Conservation (phyloP, 1,140 invertebrate genomes). For the Eurosta solidaginis region DNA sequence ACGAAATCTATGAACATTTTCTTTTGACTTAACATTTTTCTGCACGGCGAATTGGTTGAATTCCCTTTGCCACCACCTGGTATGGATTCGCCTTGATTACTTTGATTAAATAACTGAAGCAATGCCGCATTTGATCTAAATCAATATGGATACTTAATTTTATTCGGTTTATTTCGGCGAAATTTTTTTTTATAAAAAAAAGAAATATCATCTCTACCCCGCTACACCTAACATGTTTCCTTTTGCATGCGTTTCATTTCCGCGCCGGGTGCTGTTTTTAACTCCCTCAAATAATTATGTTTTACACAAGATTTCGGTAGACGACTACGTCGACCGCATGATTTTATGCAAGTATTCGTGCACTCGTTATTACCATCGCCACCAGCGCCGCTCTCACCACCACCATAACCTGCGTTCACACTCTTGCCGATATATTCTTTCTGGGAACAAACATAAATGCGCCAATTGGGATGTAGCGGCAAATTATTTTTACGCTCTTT, state of each 20-base stretch:
- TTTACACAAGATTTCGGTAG: not conserved
- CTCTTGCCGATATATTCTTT: slow-evolving; percentile 37
- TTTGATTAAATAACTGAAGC: too few species aligned
- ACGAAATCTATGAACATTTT: too few species aligned
- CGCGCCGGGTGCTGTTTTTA: not conserved
- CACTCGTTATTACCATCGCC: too few species aligned
- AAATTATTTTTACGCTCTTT: slow-evolving; percentile 41
- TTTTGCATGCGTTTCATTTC: not conserved
- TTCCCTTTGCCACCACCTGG: too few species aligned
- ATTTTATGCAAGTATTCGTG: not conserved
- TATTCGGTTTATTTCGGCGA: too few species aligned
- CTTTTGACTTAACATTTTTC: too few species aligned
- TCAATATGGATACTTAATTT: too few species aligned
- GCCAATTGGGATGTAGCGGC: slow-evolving; percentile 51
- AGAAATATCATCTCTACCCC: not conserved
- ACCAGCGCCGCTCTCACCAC: too few species aligned
- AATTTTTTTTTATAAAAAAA: not conserved
- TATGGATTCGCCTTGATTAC: too few species aligned
- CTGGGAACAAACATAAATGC: slow-evolving; percentile 42
- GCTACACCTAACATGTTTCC: not conserved
- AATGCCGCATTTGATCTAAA: too few species aligned
- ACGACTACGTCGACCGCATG: not conserved
- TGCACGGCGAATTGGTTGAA: too few species aligned
- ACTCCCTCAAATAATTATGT: not conserved
- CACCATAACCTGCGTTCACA: not conserved